Percentiles rank a stretch among this genome's conserved stretches.
Evolutionary conservation across 2,888 invertebrate genomes (phyloP).

Genomic region (Hydroisotoma schaefferi): DNA sequence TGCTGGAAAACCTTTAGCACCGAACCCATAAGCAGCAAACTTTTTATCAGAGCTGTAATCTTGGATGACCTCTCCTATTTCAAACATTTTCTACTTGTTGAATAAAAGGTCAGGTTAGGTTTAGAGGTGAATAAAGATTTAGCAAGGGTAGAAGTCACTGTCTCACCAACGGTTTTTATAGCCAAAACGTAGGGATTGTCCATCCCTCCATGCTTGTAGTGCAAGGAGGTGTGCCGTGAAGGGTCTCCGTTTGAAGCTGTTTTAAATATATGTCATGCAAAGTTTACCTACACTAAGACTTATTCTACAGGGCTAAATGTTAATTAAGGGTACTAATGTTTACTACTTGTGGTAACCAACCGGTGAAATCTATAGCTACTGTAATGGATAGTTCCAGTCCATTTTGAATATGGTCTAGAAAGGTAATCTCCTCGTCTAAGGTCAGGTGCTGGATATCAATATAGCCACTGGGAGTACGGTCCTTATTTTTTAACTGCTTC

Average conservation of each 20-base stretch:
- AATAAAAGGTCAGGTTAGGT: background rate
- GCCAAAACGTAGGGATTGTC: constrained; percentile 56
- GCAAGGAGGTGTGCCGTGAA: constrained; percentile 49
- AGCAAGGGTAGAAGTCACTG: background rate
- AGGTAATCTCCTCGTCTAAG: constrained; percentile 48
- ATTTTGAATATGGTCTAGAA: constrained; percentile 56
- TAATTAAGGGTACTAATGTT: too few species aligned
- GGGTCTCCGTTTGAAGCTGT: constrained; percentile 49
- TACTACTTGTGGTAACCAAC: constrained; percentile 14
- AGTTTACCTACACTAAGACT: too few species aligned
- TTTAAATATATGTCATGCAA: too few species aligned
- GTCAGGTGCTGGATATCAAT: constrained; percentile 13
- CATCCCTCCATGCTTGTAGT: constrained; percentile 52
- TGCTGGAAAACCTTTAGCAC: constrained; percentile 55
- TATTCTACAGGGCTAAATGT: too few species aligned
- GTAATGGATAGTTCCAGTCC: constrained; percentile 52
- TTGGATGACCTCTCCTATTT: constrained; percentile 53
- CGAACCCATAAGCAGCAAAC: constrained; percentile 58
- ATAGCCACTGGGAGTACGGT: background rate
- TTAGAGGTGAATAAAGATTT: background rate
- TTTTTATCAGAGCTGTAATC: constrained; percentile 52
- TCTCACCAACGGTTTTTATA: constrained; percentile 51
- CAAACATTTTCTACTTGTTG: background rate
- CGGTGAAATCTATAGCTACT: constrained; percentile 51
- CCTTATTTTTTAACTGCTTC: background rate